These are phyloP conservation scores for Pyrrhia umbra DNA, from an alignment of 2,888 invertebrate species.

Conservation along the genomic window DNA sequence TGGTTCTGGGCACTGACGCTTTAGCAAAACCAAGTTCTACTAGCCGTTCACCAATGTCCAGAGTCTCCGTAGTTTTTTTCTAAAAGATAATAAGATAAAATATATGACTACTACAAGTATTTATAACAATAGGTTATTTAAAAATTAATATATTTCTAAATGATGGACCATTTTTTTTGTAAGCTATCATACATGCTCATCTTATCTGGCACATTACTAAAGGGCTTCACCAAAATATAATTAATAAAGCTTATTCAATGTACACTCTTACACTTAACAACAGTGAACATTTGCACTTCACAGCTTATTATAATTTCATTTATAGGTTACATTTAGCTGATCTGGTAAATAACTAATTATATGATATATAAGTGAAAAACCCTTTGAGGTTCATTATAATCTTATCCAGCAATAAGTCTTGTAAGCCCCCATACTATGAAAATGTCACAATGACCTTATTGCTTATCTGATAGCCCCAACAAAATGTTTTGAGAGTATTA, in stretches of 20 bases:
- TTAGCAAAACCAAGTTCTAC: slow-evolving; percentile 87
- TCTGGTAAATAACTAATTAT: too few species aligned
- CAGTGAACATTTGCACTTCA: too few species aligned
- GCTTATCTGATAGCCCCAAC: background rate
- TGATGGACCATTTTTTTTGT: too few species aligned
- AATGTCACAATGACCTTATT: background rate
- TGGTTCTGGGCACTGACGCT: slow-evolving; percentile 75
- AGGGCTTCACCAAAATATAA: too few species aligned
- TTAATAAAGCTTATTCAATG: too few species aligned
- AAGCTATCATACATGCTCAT: too few species aligned
- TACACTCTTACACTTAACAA: too few species aligned
- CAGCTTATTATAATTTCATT: too few species aligned
- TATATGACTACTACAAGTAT: slow-evolving; percentile 19
- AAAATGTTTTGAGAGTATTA: background rate
- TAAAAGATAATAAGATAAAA: slow-evolving; percentile 65
- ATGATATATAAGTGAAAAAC: background rate
- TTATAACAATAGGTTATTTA: too few species aligned
- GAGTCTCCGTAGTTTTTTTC: slow-evolving; percentile 80
- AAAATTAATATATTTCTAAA: background rate
- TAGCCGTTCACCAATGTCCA: slow-evolving; percentile 85
- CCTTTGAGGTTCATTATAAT: background rate
- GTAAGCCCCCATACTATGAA: background rate
- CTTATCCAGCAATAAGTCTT: background rate
- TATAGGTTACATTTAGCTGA: too few species aligned
- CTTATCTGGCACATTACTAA: too few species aligned